Evolutionary conservation across 2,888 invertebrate species (phyloP).

Genomic region (Phyllotreta cruciferae): DNA sequence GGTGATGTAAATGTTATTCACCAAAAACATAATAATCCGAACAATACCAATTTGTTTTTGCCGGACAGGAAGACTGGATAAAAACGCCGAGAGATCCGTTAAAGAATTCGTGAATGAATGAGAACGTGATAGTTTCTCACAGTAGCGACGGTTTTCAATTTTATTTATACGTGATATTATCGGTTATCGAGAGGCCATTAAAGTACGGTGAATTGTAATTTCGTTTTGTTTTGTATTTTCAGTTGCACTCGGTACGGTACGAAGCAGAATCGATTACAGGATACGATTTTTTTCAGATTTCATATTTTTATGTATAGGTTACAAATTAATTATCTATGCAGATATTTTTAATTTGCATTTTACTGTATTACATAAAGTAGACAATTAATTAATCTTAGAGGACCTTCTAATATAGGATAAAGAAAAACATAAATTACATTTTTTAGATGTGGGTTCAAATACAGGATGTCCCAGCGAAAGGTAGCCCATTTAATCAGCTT

Average conservation of each 20-base stretch:
- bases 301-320: no score
- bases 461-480: no score
- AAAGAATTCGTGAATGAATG: constrained; percentile 44
- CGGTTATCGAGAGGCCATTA: constrained; percentile 3
- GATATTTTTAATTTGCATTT: neutral
- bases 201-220: constrained; percentile 16
- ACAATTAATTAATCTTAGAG: no score
- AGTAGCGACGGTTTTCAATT: constrained; percentile 23
- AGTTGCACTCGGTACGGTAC: neutral
- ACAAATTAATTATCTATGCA: no score
- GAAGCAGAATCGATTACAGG: neutral
- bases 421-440: no score
- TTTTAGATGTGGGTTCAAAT: no score
- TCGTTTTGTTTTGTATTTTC: constrained; percentile 5
- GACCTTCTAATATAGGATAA: no score
- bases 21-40: constrained; percentile 19
- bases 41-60: constrained; percentile 40
- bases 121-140: constrained; percentile 29
- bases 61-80: constrained; percentile 37
- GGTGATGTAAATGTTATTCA: constrained; percentile 16
- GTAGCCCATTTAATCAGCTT: no score
- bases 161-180: constrained; percentile 23
- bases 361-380: constrained; percentile 15
- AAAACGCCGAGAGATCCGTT: constrained; percentile 38
- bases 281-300: no score